Conservation (phyloP, 92 coral and sea anemone species). For the Palythoa grandis region DNA sequence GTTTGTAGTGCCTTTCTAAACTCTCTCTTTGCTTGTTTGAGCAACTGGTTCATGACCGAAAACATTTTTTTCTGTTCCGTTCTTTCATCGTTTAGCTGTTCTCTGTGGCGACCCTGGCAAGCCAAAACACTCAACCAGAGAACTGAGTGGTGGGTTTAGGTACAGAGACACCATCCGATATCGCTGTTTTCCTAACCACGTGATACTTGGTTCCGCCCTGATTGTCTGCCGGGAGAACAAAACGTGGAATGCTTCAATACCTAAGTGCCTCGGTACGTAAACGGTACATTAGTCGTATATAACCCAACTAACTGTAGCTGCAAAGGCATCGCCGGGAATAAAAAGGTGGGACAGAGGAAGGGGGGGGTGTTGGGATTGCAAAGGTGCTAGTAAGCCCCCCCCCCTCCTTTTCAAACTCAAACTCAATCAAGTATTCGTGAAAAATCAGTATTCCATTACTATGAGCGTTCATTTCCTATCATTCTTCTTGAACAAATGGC, state of each 20-base stretch:
- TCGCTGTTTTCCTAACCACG: slow-evolving; percentile 28
- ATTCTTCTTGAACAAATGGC: no score
- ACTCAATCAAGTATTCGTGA: no score
- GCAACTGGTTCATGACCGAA: no score
- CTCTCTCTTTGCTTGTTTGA: background rate
- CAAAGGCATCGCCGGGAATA: background rate
- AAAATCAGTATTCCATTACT: no score
- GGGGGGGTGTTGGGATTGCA: background rate
- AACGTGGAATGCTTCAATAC: slow-evolving; percentile 27
- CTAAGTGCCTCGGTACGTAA: slow-evolving; percentile 32
- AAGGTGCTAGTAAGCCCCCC: no score
- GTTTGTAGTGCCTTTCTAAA: no score
- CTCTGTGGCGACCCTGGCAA: slow-evolving; percentile 43
- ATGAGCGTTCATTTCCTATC: no score
- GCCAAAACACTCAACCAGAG: slow-evolving; percentile 11
- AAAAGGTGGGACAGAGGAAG: background rate
- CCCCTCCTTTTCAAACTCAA: no score
- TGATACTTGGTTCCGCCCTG: slow-evolving; percentile 23
- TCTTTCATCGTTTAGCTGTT: background rate
- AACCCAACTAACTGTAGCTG: no score
- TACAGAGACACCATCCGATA: slow-evolving; percentile 23
- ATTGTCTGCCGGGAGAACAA: slow-evolving; percentile 19
- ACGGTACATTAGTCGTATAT: no score
- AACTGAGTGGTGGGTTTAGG: background rate
- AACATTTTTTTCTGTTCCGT: background rate